These are phyloP conservation scores for Lanistes nyassanus DNA, from an alignment of 1,140 invertebrate genomes.

Conservation along the genomic window DNA sequence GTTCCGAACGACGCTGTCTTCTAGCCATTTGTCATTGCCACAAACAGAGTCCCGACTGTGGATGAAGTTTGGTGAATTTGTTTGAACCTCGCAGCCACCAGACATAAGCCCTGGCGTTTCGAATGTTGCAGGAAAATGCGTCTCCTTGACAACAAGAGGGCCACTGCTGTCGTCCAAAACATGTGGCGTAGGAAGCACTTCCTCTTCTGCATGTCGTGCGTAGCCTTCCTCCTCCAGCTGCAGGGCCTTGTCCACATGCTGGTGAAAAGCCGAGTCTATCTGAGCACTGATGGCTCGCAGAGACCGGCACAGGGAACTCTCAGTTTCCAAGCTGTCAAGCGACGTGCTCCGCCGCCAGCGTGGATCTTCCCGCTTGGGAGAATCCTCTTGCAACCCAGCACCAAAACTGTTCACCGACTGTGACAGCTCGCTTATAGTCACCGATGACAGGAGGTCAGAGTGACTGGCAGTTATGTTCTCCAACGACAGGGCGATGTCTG, in stretches of 20 bases:
- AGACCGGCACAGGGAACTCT: constrained; percentile 48
- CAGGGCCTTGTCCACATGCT: constrained; percentile 30
- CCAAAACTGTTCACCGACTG: constrained; percentile 53
- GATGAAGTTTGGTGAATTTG: too few relatives aligned
- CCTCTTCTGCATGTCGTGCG: constrained; percentile 16
- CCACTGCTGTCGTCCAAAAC: constrained; percentile 22
- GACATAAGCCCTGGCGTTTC: too few relatives aligned
- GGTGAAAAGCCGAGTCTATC: constrained; percentile 57
- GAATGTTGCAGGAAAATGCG: constrained; percentile 16
- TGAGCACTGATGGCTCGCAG: constrained; percentile 56
- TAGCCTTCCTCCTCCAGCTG: constrained; percentile 34
- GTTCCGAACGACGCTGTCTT: too few relatives aligned
- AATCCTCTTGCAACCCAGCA: constrained; percentile 24
- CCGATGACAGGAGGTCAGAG: constrained; percentile 54
- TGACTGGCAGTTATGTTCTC: constrained; percentile 57
- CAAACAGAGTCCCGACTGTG: too few relatives aligned
- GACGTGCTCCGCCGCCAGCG: constrained; percentile 52
- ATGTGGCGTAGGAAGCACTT: constrained; percentile 17
- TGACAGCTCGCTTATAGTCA: constrained; percentile 61
- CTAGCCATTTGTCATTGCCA: too few relatives aligned
- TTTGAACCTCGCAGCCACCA: too few relatives aligned
- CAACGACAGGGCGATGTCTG: constrained; percentile 59
- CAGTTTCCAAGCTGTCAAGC: constrained; percentile 49
- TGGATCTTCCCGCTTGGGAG: constrained; percentile 19
- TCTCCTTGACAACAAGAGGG: constrained; percentile 13